Percentiles rank a stretch among this genome's conserved stretches.
phyloP scores from a whole-genome alignment of 1,140 invertebrate genomes.

The Dreissena polymorpha region DNA sequence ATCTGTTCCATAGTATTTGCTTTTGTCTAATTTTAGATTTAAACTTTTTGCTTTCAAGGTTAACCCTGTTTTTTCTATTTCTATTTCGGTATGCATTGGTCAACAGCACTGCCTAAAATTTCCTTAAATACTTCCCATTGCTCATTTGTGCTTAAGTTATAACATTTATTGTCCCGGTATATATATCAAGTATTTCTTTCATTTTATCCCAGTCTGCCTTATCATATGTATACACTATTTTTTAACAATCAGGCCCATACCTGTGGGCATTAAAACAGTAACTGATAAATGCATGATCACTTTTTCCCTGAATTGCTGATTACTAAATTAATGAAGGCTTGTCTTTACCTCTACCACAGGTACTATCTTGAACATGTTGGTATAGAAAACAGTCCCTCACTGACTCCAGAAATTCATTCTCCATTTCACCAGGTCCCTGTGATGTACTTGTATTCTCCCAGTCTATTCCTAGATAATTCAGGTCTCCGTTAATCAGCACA shows the following conservation, averaged over 20 bases:
- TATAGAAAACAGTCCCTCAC: background rate
- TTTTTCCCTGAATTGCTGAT: background rate
- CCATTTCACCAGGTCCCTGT: background rate
- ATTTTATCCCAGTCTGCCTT: constrained; percentile 3
- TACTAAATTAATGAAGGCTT: background rate
- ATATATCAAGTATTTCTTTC: background rate
- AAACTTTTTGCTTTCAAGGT: background rate
- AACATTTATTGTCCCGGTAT: background rate
- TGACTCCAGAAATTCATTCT: constrained; percentile 12
- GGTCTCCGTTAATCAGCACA: background rate
- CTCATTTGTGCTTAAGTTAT: background rate
- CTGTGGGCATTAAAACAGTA: background rate
- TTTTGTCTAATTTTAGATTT: constrained; percentile 6
- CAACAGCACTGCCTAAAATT: background rate
- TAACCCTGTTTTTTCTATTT: background rate
- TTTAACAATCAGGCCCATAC: background rate
- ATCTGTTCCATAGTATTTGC: constrained; percentile 4
- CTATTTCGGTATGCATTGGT: background rate
- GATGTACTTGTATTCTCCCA: constrained; percentile 17
- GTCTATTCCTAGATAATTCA: constrained; percentile 3
- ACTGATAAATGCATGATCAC: constrained; percentile 10
- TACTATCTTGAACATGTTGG: constrained; percentile 3
- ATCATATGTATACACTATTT: constrained; percentile 12
- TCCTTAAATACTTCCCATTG: background rate
- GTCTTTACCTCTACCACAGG: background rate